Conservation (phyloP, 2,113 vertebrate species). For the Beaufortia kweichowensis region DNA sequence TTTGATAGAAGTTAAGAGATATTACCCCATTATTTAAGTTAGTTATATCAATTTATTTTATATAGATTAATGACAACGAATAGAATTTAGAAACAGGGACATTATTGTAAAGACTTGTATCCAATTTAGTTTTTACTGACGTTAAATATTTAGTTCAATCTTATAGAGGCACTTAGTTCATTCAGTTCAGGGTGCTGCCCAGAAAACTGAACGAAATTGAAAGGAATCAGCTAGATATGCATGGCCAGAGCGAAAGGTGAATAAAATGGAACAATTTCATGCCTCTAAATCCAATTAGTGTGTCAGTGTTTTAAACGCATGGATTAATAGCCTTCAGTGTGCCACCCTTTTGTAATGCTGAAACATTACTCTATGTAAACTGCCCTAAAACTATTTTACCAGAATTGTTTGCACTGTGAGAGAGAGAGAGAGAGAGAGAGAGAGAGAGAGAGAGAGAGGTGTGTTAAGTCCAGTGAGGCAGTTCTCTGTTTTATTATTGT, state of each 20-base stretch:
- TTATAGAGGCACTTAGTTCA: no score
- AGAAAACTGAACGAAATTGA: constrained; percentile 2
- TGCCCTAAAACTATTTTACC: neutral
- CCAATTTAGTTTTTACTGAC: neutral
- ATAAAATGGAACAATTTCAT: constrained; percentile 19
- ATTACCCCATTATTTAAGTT: no score
- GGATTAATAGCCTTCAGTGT: neutral
- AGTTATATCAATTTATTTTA: no score
- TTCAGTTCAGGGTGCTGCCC: neutral
- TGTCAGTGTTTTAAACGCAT: neutral
- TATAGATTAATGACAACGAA: neutral
- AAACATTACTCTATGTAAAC: neutral
- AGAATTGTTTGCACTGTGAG: neutral
- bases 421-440: neutral
- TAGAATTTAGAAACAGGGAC: neutral
- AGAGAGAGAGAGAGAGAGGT: neutral
- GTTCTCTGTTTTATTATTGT: constrained; percentile 22
- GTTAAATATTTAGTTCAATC: constrained; percentile 16
- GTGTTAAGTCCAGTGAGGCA: neutral
- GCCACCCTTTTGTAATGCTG: neutral
- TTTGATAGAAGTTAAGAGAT: no score
- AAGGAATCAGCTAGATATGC: neutral
- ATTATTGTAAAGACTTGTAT: neutral
- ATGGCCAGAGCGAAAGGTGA: constrained; percentile 4
- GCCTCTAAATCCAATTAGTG: constrained; percentile 6